Percentiles rank a stretch among this genome's conserved stretches.
phyloP scores from a whole-genome alignment of 2,888 invertebrate species.

The Drosophila rubida region DNA sequence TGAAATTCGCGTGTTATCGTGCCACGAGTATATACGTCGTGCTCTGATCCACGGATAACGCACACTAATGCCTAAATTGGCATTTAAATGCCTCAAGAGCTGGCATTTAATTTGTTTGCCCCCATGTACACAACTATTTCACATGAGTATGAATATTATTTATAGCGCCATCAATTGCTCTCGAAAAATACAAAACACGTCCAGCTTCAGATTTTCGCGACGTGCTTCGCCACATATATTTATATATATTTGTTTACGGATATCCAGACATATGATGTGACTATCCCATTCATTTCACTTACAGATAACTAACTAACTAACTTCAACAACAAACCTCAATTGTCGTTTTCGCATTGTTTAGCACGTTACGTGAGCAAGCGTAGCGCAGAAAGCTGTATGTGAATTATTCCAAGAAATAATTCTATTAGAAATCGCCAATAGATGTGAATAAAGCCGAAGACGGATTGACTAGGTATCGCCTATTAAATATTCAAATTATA shows the following conservation, averaged over 20 bases:
- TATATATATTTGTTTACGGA: constrained; percentile 33
- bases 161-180: constrained; percentile 55
- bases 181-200: constrained; percentile 2
- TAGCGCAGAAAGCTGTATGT: not conserved
- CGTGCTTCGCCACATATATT: constrained; percentile 26
- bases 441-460: too few relatives aligned
- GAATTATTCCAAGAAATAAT: not conserved
- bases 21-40: constrained; percentile 3
- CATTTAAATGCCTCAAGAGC: constrained; percentile 51
- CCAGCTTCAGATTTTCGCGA: constrained; percentile 6
- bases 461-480: too few relatives aligned
- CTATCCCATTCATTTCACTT: not conserved
- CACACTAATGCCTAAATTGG: constrained; percentile 53
- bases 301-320: constrained; percentile 1
- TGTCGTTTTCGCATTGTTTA: constrained; percentile 7
- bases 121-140: constrained; percentile 17
- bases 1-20: constrained; percentile 28
- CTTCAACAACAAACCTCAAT: not conserved
- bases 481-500: too few relatives aligned
- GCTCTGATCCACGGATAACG: constrained; percentile 38
- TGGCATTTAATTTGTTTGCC: constrained; percentile 43
- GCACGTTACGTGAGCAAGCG: constrained; percentile 5
- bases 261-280: constrained; percentile 8
- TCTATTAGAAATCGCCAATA: not conserved
- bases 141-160: constrained; percentile 42